phyloP scores from a whole-genome alignment of 1,140 invertebrate species.

The Anadara kagoshimensis region DNA sequence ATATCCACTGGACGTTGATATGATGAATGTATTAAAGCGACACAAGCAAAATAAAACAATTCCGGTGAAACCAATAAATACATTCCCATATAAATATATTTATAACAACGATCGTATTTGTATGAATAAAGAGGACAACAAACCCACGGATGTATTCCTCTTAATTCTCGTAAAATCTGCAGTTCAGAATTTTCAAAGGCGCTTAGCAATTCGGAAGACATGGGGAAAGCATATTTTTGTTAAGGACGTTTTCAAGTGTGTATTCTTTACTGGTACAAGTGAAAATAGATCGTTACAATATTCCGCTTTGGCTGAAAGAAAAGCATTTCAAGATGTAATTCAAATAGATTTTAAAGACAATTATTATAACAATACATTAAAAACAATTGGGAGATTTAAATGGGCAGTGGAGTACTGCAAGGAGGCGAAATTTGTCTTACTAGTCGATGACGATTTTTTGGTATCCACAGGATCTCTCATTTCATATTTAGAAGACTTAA shows the following conservation, averaged over 20 bases:
- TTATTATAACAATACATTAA: conserved; percentile 24
- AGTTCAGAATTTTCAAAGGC: not conserved
- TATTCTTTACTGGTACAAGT: conserved; percentile 5
- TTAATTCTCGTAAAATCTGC: conserved; percentile 5
- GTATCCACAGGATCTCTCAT: not conserved
- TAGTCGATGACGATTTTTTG: conserved; percentile 25
- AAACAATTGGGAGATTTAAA: conserved; percentile 19
- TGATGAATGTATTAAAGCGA: too few species aligned
- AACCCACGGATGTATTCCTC: not conserved
- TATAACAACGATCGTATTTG: too few species aligned
- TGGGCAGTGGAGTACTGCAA: conserved; percentile 7
- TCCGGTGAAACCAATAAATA: too few species aligned
- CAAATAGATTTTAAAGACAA: conserved; percentile 15
- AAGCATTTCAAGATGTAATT: not conserved
- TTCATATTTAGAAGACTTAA: not conserved
- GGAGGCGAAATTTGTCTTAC: not conserved
- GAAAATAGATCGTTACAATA: not conserved
- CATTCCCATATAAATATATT: too few species aligned
- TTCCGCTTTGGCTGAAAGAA: not conserved
- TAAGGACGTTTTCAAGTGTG: too few species aligned
- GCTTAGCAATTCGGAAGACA: not conserved
- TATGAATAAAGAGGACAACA: too few species aligned
- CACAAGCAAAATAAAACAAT: too few species aligned
- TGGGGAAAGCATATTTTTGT: not conserved
- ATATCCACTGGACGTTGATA: too few species aligned